Conservation (phyloP, 2,888 invertebrate species). For the Myopa tessellatipennis region DNA sequence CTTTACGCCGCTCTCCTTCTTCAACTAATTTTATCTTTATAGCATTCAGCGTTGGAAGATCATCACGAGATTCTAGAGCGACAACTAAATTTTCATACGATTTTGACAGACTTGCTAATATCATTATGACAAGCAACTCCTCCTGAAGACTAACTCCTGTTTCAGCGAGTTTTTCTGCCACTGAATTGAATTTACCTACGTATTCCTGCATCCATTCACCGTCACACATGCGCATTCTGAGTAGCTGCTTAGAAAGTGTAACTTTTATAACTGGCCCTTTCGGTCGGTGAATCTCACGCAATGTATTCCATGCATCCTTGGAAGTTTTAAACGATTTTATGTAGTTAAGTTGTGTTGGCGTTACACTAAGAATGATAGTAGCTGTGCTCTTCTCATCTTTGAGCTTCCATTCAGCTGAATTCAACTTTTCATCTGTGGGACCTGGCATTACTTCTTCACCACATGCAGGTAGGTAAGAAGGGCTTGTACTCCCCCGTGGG, state of each 20-base stretch:
- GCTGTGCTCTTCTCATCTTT: conserved; percentile 30
- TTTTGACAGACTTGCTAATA: conserved; percentile 30
- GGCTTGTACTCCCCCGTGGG: no score
- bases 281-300: conserved; percentile 40
- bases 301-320: conserved; percentile 39
- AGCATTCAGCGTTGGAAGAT: conserved; percentile 20
- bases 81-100: conserved; percentile 38
- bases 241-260: conserved; percentile 39
- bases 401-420: background rate
- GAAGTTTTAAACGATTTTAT: conserved; percentile 44
- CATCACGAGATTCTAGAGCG: conserved; percentile 34
- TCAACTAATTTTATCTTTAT: conserved; percentile 38
- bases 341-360: conserved; percentile 39
- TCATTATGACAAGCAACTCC: conserved; percentile 35
- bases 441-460: background rate
- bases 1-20: conserved; percentile 8
- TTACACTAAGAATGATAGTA: conserved; percentile 30
- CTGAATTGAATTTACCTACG: conserved; percentile 16
- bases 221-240: conserved; percentile 37
- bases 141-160: conserved; percentile 27
- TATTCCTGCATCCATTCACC: conserved; percentile 23
- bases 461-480: no score
- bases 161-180: conserved; percentile 32
- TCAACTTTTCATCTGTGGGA: background rate
- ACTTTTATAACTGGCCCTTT: conserved; percentile 41